Base-by-base conservation (phyloP, 2,888 invertebrate species). In the Drosophila quinaria region DNA sequence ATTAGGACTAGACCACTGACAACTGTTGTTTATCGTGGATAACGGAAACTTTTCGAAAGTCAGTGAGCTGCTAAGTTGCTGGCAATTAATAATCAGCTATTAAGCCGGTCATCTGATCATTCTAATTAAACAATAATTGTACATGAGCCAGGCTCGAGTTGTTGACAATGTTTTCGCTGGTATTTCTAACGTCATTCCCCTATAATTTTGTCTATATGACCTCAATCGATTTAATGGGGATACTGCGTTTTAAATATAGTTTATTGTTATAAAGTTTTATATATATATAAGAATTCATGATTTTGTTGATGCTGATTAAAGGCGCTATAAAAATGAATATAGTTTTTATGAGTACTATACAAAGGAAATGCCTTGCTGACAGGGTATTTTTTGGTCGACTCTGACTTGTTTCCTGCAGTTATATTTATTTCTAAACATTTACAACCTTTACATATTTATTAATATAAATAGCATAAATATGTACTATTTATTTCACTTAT, bases 11-110 rank as follows among this genome's bases (percentile, higher is more conserved):
- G 46, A 55, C 11, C 49, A 31, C 25, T 19, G 37, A 61, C 47
- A 44, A 47, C 52, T 52, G 15, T 31, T 56, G 33, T 64, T 44
- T 39, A 59, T 61, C 58, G 72, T 74, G 78, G 78, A 73, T 68
- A 83, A 75, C 65, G 75, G 78, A 75, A 65, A 80, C 42, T 69
- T 77, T 86, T 70, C 11, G 62, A 86, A 80, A 86, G 66, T 44
- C 52, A n/a, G 35, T 3, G 1, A 33, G 19, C 33, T 31, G 19
- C n/a, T 41, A 47, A 13, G 15, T 29, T 25, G n/a, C 13, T 46
- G 8, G 1, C 39, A 37, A 59, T 52, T 74, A 70, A 60, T 70
- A 62, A 70, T 50, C 11, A 13, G 31, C 39, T 51, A 74, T 70
- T 55, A 51, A 59, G n/a, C 8, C n/a, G 52, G 42, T 60, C 49